Evolutionary conservation across 1,140 invertebrate species (phyloP).

Genomic region (Microvelia longipes): DNA sequence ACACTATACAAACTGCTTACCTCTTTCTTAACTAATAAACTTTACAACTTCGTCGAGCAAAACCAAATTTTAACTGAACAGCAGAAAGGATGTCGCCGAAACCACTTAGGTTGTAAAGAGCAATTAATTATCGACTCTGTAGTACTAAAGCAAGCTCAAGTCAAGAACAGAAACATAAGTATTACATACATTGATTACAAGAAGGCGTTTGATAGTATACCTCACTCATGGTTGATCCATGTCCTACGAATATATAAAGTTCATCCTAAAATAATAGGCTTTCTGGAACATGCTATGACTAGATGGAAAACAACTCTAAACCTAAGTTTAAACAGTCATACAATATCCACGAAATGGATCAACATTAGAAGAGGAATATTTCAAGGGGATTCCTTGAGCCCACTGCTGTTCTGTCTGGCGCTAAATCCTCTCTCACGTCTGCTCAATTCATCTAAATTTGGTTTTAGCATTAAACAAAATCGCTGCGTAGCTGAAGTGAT

Average conservation of each 20-base stretch:
- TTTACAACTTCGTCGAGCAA: not conserved
- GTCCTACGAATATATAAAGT: not conserved
- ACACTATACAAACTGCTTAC: not conserved
- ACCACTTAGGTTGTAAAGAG: not conserved
- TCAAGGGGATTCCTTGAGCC: not conserved
- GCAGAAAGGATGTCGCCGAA: not conserved
- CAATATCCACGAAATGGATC: not conserved
- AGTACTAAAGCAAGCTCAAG: not conserved
- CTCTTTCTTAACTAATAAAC: not conserved
- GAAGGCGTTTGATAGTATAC: not conserved
- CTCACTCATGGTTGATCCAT: not conserved
- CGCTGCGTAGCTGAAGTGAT: not conserved
- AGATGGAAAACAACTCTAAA: not conserved
- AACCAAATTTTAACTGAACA: not conserved
- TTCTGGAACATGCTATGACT: not conserved
- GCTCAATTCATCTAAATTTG: not conserved
- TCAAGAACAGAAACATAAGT: not conserved
- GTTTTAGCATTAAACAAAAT: not conserved
- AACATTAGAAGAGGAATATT: not conserved
- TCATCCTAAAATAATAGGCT: not conserved
- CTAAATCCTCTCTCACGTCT: not conserved
- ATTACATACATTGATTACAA: not conserved
- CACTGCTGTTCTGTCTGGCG: not conserved
- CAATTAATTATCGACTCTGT: not conserved
- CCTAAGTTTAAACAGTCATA: not conserved